Evolutionary conservation across 2,113 vertebrate genomes (phyloP), one percentile per base, ranked within the genome.

Genomic region (Rhinopomastus cyanomelas): DNA sequence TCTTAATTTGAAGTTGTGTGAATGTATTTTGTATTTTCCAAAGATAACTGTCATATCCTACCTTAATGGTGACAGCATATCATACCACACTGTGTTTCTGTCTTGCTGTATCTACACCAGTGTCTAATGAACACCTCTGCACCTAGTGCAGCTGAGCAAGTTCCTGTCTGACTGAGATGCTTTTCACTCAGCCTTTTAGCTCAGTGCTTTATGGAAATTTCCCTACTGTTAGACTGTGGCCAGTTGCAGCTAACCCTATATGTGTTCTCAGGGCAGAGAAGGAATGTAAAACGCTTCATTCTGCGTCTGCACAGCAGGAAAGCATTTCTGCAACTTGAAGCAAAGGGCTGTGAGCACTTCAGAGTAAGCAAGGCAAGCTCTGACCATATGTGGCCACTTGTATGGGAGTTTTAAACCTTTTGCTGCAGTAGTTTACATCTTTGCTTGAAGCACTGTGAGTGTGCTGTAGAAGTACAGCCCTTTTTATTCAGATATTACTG

Each of bases 71-170:
- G 96, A 92, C 96, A 97, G 92, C 60, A 18, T 37, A 75, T 85
- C 53, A 21, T 52, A 61, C 69, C 67, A 60, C 64, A 18, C 36
- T 6, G 30, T 74, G 92, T 87, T 95, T 94, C 93, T 95, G 81
- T 86, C 76, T 67, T 37, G 12, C 44, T 92, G 55, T 85, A 12
- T 8, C 73, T 87, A 8, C 16, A 1, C 27, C 16, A 8, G 32
- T 52, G 25, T 93, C 85, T 96, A 92, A 96, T 91, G 92, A 96
- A 80, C 74, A 71, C 72, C 44, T 37, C 87, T 83, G 77, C 91
- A 86, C 57, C 12, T 27, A 27, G 68, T 21, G 66, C 81, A 75
- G 82, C 78, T 26, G 15, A 79, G 60, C 5, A 48, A 91, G 55
- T 67, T 87, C 62, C 88, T 85, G 22, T 49, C 79, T 89, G 92